phyloP scores from a whole-genome alignment of 2,113 vertebrate genomes.

The Paramormyrops kingsleyae region DNA sequence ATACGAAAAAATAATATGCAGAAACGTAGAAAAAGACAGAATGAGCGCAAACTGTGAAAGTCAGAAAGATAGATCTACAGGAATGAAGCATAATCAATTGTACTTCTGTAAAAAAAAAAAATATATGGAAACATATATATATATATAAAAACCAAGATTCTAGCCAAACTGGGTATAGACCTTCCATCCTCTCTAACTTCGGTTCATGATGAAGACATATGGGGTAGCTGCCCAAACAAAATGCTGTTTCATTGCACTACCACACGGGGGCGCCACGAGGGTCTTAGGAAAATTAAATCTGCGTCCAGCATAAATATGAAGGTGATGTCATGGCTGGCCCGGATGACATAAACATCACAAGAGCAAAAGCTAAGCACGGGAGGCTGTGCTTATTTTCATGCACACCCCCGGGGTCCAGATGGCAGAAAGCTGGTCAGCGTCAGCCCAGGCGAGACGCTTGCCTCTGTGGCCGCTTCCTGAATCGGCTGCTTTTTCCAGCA shows the following conservation, averaged over 20 bases:
- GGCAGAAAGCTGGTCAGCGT: background rate
- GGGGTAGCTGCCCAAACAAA: background rate
- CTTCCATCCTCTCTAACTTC: background rate
- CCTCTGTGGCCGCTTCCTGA: background rate
- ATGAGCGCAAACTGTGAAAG: background rate
- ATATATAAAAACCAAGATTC: too few species aligned
- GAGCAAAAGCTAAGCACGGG: background rate
- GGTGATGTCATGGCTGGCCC: conserved; percentile 3
- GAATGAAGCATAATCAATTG: background rate
- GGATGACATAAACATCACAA: background rate
- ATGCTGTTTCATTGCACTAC: background rate
- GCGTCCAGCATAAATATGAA: background rate
- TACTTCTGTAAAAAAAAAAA: too few species aligned
- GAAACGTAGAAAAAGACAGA: background rate
- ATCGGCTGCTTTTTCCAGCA: background rate
- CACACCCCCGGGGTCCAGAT: background rate
- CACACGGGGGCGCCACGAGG: background rate
- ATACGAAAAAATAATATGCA: background rate
- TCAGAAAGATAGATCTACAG: background rate
- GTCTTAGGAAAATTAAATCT: background rate
- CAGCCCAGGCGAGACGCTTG: background rate
- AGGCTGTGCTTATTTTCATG: conserved; percentile 16
- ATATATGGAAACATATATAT: too few species aligned
- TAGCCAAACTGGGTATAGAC: too few species aligned
- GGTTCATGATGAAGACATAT: background rate